Base-by-base conservation (phyloP, 2,888 invertebrate species). In the Lycia hirtaria region DNA sequence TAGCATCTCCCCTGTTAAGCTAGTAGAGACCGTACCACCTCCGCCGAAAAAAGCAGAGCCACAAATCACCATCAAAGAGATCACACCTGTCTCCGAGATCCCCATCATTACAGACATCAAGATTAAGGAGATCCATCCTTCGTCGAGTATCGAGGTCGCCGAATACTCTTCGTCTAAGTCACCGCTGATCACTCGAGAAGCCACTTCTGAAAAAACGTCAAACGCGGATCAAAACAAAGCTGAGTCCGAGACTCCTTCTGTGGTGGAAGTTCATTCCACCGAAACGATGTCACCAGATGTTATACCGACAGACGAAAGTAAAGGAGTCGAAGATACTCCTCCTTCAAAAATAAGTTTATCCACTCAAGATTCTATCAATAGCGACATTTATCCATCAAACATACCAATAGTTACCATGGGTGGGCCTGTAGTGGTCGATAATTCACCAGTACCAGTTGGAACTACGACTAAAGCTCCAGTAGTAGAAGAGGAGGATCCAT, bases 1-100 rank as follows among this genome's bases (percentile, higher is more conserved):
- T 3, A 81, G 77, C 47, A 55, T 75, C 9, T 51, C 79, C 12
- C 60, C 76, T 0, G 51, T 66, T 6, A 80, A 79, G 41, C 77
- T 71, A 6, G 54, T 71, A 4, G 75, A 75, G 32, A 58, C 68
- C 0, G 35, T 15, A 4, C 47, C 48, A 1, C 9, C 45, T 22
- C 52, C 57, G 33, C 48, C 48, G 14, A 80, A 81, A 48, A 85
- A 84, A 56, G 71, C 81, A 2, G 87, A 84, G 62, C 87, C 80
- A 60, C 83, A 87, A 67, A 87, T 92, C 22, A 94, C 93, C 0
- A 94, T 94, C 24, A 94, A 94, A 65, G 94, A 94, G 79, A 93
- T 94, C 4, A 93, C 94, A 3, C 93, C 93, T 0, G 93, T 89
- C 2, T 88, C 92, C 0, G 89, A 89, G 71, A 89, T 91, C 24